phyloP scores from a whole-genome alignment of 2,797 vertebrate species.

The Pelodytes ibericus region DNA sequence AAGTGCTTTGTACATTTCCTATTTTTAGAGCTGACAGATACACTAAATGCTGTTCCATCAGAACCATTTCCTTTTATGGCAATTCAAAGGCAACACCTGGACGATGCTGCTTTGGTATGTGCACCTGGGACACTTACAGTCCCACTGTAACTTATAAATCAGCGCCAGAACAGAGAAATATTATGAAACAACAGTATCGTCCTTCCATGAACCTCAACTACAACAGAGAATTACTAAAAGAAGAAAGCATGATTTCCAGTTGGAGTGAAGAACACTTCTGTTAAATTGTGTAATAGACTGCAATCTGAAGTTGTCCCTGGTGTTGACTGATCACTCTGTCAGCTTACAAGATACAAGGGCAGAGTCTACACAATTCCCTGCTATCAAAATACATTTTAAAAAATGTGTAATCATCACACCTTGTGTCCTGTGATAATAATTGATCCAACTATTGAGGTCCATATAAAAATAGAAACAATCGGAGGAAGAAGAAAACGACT shows the following conservation, averaged over 20 bases:
- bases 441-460: too few species aligned
- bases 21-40: conserved; percentile 10
- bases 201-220: neutral
- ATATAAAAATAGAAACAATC: too few species aligned
- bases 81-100: conserved; percentile 15
- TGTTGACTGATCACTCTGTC: too few species aligned
- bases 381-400: too few species aligned
- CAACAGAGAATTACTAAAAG: neutral
- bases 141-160: neutral
- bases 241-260: neutral
- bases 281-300: too few species aligned
- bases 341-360: too few species aligned
- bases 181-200: neutral
- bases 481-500: too few species aligned
- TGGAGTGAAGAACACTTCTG: neutral
- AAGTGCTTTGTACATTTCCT: conserved; percentile 9
- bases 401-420: too few species aligned
- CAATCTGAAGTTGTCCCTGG: too few species aligned
- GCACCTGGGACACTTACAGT: neutral
- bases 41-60: neutral
- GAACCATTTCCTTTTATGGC: conserved; percentile 15
- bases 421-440: too few species aligned
- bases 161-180: neutral
- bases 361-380: too few species aligned
- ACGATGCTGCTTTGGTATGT: neutral